phyloP scores from a whole-genome alignment of 2,888 invertebrate genomes.

The Chymomyza procnemis region DNA sequence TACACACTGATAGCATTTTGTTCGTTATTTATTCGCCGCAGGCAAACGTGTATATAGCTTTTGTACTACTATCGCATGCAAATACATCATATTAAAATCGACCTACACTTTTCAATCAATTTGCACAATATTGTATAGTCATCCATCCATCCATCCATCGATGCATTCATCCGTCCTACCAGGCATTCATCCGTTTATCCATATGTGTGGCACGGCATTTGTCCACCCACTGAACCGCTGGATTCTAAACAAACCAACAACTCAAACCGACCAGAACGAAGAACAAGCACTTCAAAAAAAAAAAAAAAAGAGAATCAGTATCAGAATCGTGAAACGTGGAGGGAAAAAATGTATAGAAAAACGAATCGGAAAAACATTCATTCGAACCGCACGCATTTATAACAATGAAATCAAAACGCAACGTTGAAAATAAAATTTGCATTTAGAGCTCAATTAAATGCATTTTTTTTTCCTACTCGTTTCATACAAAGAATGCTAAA shows the following conservation, averaged over 20 bases:
- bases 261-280: background rate
- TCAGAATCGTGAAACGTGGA: no score
- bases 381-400: slow-evolving; percentile 49
- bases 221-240: background rate
- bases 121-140: background rate
- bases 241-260: background rate
- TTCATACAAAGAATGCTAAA: slow-evolving; percentile 28
- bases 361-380: slow-evolving; percentile 17
- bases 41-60: background rate
- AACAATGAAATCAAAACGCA: slow-evolving; percentile 67
- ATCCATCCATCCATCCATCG: background rate
- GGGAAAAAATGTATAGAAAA: background rate
- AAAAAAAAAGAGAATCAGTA: slow-evolving; percentile 34
- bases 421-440: slow-evolving; percentile 47
- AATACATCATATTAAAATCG: background rate
- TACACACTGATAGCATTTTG: background rate
- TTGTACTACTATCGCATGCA: background rate
- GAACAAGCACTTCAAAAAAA: background rate
- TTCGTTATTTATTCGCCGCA: background rate
- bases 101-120: background rate
- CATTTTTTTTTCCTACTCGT: slow-evolving; percentile 64
- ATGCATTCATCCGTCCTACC: background rate
- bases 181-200: background rate
- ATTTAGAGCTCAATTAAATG: slow-evolving; percentile 73
- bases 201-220: background rate